Evolutionary conservation across 1,140 invertebrate species (phyloP), one percentile per base, ranked within the genome.

Genomic region (Drosophila auraria): DNA sequence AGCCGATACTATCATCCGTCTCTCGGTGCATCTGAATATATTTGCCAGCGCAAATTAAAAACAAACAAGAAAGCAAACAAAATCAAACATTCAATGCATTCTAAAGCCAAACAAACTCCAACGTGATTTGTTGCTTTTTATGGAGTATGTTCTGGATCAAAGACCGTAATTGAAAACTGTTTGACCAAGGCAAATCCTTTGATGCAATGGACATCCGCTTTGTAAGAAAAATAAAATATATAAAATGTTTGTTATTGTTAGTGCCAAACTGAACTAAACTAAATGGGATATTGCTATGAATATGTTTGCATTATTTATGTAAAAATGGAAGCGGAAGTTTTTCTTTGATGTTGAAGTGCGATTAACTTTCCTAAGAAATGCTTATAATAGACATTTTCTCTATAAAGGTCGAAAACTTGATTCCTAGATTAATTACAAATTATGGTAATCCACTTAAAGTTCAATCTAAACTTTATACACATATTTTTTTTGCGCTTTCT

Each of bases 1-100:
- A 57, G 15, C 49, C 45, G 23, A 65, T 70, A 57, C 23, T 36
- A 61, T 66, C 27, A 69, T 58, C 6, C 50, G 27, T 51, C 44
- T 38, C n/a, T 25, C 15, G 62, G 15, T 20, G 44, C 53, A 50
- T 51, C 30, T 30, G 23, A 59, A 59, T 71, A 80, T 72, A 87
- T 87, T 87, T 80, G 42, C 70, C 65, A 61, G 60, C 59, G 71
- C 50, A 87, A 87, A 87, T 87, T 87, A 64, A 87, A 87, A 80
- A 60, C 80, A 87, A 87, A 87, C 83, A 87, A 70, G 77, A 40
- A 66, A 82, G 72, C 61, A 78, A 68, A 72, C 72, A 66, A 38
- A 77, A 50, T 72, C 74, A 66, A 64, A 59, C 45, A 66, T 50
- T 36, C 53, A 65, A 44, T 78, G 63, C 74, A 66, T 80, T 54